A percentile compares a stretch with the other conserved stretches of the same genome.
Evolutionary conservation across 2,113 vertebrate species (phyloP).

Genomic region (Odontesthes bonariensis): DNA sequence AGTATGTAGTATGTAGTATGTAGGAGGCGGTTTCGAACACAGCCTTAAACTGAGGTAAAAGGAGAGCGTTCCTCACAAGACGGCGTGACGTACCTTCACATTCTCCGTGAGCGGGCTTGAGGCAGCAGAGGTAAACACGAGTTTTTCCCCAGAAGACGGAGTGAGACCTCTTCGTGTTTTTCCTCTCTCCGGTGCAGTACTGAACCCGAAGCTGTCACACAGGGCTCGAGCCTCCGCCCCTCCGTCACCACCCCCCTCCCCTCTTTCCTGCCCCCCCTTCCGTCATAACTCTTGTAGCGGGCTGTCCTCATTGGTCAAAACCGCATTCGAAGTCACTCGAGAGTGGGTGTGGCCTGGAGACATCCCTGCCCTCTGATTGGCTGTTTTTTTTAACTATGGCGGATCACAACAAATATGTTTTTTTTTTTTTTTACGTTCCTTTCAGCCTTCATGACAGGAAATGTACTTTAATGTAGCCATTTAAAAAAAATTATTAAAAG

Average conservation of each 20-base stretch:
- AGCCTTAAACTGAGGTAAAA: too few relatives aligned
- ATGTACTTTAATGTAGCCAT: too few relatives aligned
- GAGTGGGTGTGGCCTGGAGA: conserved; percentile 16
- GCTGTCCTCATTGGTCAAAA: conserved; percentile 59
- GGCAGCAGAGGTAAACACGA: neutral
- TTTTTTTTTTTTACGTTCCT: neutral
- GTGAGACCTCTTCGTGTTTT: conserved; percentile 38
- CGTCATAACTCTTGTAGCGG: conserved; percentile 39
- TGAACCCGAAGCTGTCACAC: conserved; percentile 56
- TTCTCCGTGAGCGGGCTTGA: too few relatives aligned
- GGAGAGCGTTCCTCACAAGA: too few relatives aligned
- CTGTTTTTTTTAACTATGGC: neutral
- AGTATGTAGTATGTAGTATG: too few relatives aligned
- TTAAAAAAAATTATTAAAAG: too few relatives aligned
- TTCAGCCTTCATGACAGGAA: too few relatives aligned
- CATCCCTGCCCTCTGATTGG: conserved; percentile 46
- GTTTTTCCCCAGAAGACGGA: neutral
- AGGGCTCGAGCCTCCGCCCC: conserved; percentile 43
- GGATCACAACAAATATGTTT: conserved; percentile 59
- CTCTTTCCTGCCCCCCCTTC: conserved; percentile 9
- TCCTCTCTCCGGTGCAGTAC: conserved; percentile 42
- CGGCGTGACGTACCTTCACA: too few relatives aligned
- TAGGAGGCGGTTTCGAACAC: too few relatives aligned
- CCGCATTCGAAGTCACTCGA: conserved; percentile 48
- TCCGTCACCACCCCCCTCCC: neutral